phyloP scores from a whole-genome alignment of 2,888 invertebrate species.

The Dryocosmus kuriphilus region DNA sequence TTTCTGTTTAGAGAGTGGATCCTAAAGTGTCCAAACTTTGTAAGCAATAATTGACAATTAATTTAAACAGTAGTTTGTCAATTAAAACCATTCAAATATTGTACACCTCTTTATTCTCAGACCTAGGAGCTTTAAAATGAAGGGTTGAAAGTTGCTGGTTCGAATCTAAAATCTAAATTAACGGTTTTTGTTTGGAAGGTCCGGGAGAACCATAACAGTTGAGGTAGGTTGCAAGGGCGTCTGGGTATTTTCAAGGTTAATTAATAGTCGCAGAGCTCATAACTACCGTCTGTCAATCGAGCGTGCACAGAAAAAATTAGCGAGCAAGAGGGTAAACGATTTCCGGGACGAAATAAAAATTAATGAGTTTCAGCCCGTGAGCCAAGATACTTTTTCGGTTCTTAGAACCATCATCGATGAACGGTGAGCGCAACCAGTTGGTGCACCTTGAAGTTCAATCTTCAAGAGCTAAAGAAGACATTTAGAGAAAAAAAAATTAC shows the following conservation, averaged over 20 bases:
- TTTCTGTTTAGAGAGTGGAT: no score
- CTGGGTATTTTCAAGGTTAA: conserved; percentile 62
- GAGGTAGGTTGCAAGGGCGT: conserved; percentile 65
- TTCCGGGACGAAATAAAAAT: conserved; percentile 67
- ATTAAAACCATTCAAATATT: neutral
- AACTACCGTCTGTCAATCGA: conserved; percentile 67
- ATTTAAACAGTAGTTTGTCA: no score
- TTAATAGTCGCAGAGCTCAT: conserved; percentile 68
- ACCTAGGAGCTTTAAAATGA: neutral
- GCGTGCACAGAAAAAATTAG: conserved; percentile 60
- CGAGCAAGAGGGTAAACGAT: conserved; percentile 60
- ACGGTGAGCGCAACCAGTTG: neutral
- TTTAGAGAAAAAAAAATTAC: neutral
- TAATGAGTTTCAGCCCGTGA: conserved; percentile 63
- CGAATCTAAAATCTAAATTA: conserved; percentile 35
- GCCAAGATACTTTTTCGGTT: conserved; percentile 39
- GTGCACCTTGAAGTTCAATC: neutral
- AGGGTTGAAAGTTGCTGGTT: conserved; percentile 4
- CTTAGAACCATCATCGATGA: conserved; percentile 31
- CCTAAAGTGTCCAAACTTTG: no score
- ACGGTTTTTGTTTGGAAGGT: conserved; percentile 41
- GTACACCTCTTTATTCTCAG: neutral
- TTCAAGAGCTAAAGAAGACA: neutral
- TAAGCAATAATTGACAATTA: no score
- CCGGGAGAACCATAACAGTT: conserved; percentile 51